Percentiles rank a stretch among this genome's conserved stretches.
Conservation (phyloP, 2,113 vertebrate genomes). For the Phocoena phocoena region DNA sequence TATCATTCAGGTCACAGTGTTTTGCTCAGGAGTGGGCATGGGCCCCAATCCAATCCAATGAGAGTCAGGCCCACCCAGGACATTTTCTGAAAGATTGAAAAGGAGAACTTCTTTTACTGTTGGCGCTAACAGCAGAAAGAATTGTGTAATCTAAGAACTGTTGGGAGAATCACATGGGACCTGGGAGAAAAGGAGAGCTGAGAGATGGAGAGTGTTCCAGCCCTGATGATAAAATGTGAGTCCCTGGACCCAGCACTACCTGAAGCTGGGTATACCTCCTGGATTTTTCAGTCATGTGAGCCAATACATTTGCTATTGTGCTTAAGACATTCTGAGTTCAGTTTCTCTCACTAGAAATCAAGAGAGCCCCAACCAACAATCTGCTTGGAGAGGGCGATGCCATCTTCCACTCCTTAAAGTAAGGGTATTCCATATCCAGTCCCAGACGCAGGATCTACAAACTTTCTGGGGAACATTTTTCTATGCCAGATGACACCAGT, state of each 20-base stretch:
- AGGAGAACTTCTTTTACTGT: not conserved
- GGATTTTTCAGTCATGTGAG: not conserved
- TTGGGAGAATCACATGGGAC: not conserved
- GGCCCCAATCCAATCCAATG: not conserved
- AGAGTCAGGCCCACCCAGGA: not conserved
- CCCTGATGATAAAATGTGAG: not conserved
- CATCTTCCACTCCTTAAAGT: not conserved
- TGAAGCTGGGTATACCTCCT: not conserved
- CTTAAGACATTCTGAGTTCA: not conserved
- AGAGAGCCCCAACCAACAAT: not conserved
- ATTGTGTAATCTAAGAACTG: not conserved
- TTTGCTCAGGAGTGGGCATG: not conserved
- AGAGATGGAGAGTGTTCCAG: not conserved
- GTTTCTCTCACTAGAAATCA: not conserved
- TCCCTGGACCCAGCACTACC: not conserved
- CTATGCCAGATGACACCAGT: not conserved
- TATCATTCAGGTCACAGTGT: not conserved
- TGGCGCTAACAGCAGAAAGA: not conserved
- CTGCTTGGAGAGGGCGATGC: not conserved
- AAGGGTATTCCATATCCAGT: not conserved
- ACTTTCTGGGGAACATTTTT: not conserved
- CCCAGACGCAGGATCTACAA: not conserved
- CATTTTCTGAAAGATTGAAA: not conserved
- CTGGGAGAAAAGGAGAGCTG: not conserved
- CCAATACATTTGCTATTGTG: not conserved